These are phyloP conservation scores for Megaceryle maxima DNA, from an alignment of 2,113 vertebrate genomes.

Conservation along the genomic window DNA sequence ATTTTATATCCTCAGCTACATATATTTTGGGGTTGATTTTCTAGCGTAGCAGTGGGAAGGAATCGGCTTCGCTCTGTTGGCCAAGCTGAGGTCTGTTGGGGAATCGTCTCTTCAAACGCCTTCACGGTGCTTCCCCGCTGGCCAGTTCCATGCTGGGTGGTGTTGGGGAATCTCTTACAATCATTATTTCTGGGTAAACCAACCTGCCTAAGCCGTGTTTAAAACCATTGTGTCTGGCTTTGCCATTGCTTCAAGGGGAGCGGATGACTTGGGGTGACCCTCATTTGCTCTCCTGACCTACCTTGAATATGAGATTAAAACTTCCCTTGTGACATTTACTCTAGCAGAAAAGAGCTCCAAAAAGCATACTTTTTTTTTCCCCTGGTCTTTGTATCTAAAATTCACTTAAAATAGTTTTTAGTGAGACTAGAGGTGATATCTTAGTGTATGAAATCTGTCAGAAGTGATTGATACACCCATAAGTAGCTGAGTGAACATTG, in stretches of 20 bases:
- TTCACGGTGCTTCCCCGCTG: fast-evolving
- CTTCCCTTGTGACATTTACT: background rate
- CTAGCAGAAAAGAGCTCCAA: background rate
- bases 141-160: background rate
- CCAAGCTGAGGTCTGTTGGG: background rate
- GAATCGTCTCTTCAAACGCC: background rate
- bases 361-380: background rate
- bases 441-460: conserved; percentile 1
- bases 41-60: fast-evolving
- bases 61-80: background rate
- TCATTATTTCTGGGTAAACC: background rate
- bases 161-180: background rate
- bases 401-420: background rate
- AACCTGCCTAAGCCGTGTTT: background rate
- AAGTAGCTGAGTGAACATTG: background rate
- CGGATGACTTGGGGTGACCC: background rate
- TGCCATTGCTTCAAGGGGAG: background rate
- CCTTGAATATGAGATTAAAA: background rate
- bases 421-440: background rate
- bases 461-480: conserved; percentile 5
- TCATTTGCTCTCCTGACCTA: background rate
- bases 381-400: background rate
- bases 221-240: background rate
- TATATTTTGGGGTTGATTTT: background rate
- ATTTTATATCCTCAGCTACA: fast-evolving